Evolutionary conservation across 2,888 invertebrate genomes (phyloP).

Genomic region (Pteria penguin): DNA sequence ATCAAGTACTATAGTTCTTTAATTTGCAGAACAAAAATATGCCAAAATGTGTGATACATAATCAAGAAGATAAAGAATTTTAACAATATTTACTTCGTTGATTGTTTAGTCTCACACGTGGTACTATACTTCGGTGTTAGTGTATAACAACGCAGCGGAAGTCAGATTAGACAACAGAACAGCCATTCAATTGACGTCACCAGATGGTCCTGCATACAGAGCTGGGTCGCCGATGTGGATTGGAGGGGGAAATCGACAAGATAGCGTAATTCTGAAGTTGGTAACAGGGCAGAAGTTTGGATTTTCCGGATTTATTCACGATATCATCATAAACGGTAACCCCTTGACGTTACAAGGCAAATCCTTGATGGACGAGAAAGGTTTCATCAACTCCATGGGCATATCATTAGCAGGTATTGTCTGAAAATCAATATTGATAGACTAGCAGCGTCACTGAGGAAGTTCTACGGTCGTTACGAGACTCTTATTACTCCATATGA

Average conservation of each 20-base stretch:
- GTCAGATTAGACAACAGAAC: conserved; percentile 44
- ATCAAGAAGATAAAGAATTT: too few species aligned
- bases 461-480: too few species aligned
- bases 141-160: conserved; percentile 33
- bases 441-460: too few species aligned
- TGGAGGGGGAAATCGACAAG: conserved; percentile 30
- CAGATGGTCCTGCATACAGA: conserved; percentile 13
- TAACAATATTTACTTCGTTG: not conserved
- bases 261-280: not conserved
- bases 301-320: conserved; percentile 24
- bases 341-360: not conserved
- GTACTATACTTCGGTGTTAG: conserved; percentile 46
- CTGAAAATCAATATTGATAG: too few species aligned
- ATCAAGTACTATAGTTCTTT: too few species aligned
- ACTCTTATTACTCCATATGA: too few species aligned
- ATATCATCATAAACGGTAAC: conserved; percentile 23
- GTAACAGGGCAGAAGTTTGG: conserved; percentile 5
- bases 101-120: conserved; percentile 45
- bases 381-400: conserved; percentile 26
- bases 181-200: conserved; percentile 40
- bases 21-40: too few species aligned
- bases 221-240: conserved; percentile 9
- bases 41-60: too few species aligned
- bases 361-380: conserved; percentile 18
- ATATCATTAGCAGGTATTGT: conserved; percentile 22